Conservation (phyloP, 2,113 vertebrate species). For the Trichechus manatus region DNA sequence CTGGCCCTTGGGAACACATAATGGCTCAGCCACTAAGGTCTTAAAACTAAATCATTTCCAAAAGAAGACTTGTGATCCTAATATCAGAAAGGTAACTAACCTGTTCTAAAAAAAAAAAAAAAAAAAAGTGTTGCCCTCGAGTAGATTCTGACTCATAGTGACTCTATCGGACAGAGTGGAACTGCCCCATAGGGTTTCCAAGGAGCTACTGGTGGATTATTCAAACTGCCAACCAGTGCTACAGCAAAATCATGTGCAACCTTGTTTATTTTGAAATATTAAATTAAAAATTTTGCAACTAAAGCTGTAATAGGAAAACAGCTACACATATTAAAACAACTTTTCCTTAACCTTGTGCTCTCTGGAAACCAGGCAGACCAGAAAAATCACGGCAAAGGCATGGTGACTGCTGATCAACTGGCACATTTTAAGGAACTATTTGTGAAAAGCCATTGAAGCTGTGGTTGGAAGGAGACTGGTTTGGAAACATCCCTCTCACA, state of each 20-base stretch:
- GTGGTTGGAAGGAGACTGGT: background rate
- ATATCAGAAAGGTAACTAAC: background rate
- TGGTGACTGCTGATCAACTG: background rate
- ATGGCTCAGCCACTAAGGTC: background rate
- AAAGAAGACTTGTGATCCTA: background rate
- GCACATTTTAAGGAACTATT: background rate
- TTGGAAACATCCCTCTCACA: background rate
- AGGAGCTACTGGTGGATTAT: no score
- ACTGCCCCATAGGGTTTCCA: no score
- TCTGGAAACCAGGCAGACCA: background rate
- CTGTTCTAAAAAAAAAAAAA: background rate
- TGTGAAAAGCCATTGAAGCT: background rate
- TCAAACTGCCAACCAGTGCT: no score
- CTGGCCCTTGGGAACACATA: background rate
- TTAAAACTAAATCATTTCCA: background rate
- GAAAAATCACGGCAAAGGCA: background rate
- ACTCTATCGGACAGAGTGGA: no score
- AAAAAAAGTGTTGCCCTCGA: no score
- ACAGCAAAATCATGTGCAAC: background rate
- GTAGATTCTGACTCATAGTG: no score
- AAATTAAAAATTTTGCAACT: background rate
- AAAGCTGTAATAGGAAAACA: conserved; percentile 9
- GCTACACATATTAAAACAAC: background rate
- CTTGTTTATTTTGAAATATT: conserved; percentile 40
- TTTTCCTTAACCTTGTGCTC: conserved; percentile 3